Evolutionary conservation across 1,140 invertebrate species (phyloP).

Genomic region (Procambarus virginalis): DNA sequence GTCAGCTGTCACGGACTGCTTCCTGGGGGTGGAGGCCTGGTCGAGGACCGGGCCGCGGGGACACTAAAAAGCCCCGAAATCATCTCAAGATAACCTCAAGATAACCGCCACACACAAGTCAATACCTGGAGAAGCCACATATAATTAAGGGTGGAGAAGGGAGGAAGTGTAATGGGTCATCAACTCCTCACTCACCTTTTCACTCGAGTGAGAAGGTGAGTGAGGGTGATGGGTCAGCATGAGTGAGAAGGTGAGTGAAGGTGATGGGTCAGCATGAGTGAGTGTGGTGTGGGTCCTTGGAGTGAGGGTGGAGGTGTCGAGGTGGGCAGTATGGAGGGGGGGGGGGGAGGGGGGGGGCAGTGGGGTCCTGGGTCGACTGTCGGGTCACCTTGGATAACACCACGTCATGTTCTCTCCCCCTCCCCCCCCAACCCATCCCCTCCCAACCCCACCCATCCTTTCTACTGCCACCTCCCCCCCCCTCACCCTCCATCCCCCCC

Average conservation of each 20-base stretch:
- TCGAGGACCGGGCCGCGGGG: too few relatives aligned
- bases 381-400: conserved; percentile 46
- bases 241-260: not conserved
- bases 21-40: too few relatives aligned
- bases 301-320: too few relatives aligned
- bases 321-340: too few relatives aligned
- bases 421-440: not conserved
- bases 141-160: too few relatives aligned
- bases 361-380: conserved; percentile 21
- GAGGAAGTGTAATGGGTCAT: too few relatives aligned
- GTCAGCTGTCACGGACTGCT: too few relatives aligned
- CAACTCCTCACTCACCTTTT: too few relatives aligned
- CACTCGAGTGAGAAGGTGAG: not conserved
- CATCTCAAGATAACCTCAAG: too few relatives aligned
- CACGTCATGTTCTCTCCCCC: conserved; percentile 35
- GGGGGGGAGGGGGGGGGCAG: not conserved
- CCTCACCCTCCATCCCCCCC: not conserved
- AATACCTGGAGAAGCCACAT: too few relatives aligned
- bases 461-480: not conserved
- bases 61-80: too few relatives aligned
- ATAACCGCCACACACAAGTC: too few relatives aligned
- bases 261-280: not conserved
- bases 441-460: not conserved
- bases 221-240: not conserved
- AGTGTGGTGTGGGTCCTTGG: not conserved